Conservation (phyloP, 2,113 vertebrate species). For the Melanocharis versteri region DNA sequence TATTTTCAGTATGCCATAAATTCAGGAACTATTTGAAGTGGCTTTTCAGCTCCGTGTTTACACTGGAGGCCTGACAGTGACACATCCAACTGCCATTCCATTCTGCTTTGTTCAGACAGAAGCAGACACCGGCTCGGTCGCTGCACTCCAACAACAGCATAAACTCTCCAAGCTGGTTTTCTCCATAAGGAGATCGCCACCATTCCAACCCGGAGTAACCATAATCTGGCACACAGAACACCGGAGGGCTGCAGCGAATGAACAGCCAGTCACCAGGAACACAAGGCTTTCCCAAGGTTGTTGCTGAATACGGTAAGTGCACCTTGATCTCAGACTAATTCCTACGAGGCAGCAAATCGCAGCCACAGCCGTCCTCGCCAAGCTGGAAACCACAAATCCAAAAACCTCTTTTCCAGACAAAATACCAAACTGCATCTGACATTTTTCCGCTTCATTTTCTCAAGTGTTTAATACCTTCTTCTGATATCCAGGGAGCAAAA, state of each 20-base stretch:
- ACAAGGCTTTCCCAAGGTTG: background rate
- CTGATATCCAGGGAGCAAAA: background rate
- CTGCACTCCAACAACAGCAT: background rate
- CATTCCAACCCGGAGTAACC: background rate
- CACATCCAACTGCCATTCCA: background rate
- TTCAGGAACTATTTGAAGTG: background rate
- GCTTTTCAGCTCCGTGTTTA: background rate
- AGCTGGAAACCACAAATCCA: background rate
- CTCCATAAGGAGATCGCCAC: accelerated
- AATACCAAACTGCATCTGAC: background rate
- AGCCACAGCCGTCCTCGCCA: background rate
- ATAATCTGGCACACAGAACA: background rate
- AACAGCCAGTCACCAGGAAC: background rate
- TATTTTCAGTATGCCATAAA: background rate
- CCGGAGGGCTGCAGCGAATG: background rate
- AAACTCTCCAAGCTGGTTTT: background rate
- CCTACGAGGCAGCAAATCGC: background rate
- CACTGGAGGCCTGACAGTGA: background rate
- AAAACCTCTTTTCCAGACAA: background rate
- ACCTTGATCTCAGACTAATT: background rate
- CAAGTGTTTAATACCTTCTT: background rate
- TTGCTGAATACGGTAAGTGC: background rate
- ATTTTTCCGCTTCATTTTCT: background rate
- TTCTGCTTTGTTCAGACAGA: background rate
- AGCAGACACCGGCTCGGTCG: background rate